A percentile compares a stretch with the other conserved stretches of the same genome.
Conservation (phyloP, 2,113 vertebrate genomes). For the Esox niger region DNA sequence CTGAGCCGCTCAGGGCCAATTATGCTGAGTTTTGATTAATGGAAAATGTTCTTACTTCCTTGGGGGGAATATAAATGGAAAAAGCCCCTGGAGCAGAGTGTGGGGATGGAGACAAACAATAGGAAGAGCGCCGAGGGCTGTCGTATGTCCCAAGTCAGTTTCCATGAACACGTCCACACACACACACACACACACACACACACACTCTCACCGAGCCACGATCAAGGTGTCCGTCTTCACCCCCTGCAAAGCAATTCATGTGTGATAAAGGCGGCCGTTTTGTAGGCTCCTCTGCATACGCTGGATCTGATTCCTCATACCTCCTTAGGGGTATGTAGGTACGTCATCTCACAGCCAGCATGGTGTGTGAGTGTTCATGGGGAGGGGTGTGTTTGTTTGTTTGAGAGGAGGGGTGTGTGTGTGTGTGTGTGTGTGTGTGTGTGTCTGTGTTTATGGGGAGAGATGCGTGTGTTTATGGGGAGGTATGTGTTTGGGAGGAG, state of each 20-base stretch:
- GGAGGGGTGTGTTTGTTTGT: conserved; percentile 15
- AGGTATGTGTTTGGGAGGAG: neutral
- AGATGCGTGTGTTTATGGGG: too few relatives aligned
- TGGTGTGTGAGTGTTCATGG: conserved; percentile 15
- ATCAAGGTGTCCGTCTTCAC: neutral
- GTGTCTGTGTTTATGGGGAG: too few relatives aligned
- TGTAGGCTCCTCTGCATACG: conserved; percentile 48
- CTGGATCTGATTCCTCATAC: conserved; percentile 28
- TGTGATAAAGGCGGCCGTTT: neutral
- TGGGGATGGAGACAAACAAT: too few relatives aligned
- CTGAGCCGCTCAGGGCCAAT: too few relatives aligned
- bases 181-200: conserved; percentile 14
- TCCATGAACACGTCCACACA: neutral
- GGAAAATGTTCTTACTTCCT: too few relatives aligned
- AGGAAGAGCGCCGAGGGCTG: neutral
- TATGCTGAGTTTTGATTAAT: too few relatives aligned
- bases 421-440: conserved; percentile 14
- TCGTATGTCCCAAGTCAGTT: neutral
- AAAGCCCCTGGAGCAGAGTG: too few relatives aligned
- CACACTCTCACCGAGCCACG: neutral
- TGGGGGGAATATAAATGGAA: too few relatives aligned
- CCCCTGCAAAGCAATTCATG: conserved; percentile 43
- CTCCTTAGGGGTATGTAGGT: conserved; percentile 34
- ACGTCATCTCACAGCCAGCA: conserved; percentile 23
- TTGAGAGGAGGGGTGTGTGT: conserved; percentile 2